Evolutionary conservation across 2,888 invertebrate species (phyloP).

Genomic region (Tigriopus californicus): DNA sequence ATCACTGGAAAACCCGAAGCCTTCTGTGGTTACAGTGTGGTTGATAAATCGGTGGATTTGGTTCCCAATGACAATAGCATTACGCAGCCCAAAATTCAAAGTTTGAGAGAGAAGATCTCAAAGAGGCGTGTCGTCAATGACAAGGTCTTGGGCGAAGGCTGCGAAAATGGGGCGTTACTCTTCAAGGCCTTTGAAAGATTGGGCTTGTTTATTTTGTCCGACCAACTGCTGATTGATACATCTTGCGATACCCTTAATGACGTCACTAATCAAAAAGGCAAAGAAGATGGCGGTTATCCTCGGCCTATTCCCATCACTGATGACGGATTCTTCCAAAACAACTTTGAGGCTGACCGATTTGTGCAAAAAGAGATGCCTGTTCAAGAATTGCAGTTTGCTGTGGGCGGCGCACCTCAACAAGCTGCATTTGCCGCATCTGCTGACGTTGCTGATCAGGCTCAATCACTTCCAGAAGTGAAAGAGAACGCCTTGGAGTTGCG

Average conservation of each 20-base stretch:
- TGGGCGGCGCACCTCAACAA: not conserved
- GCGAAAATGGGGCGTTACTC: not conserved
- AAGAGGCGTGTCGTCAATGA: not conserved
- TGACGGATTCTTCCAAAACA: no score
- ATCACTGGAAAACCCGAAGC: not conserved
- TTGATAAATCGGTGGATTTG: constrained; percentile 8
- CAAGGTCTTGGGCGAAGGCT: not conserved
- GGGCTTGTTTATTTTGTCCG: constrained; percentile 2
- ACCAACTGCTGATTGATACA: not conserved
- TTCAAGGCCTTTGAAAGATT: constrained; percentile 4
- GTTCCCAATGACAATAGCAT: not conserved
- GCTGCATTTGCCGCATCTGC: not conserved
- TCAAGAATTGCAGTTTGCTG: not conserved
- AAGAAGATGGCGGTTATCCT: not conserved
- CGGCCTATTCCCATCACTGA: not conserved
- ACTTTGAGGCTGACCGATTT: no score
- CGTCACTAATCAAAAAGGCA: not conserved
- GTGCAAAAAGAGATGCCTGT: not conserved
- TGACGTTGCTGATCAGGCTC: not conserved
- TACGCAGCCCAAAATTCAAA: not conserved
- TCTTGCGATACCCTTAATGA: not conserved
- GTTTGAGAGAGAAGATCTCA: not conserved
- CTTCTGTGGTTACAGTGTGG: constrained; percentile 8
- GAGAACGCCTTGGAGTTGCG: not conserved
- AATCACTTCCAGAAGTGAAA: not conserved